phyloP scores from a whole-genome alignment of 2,113 vertebrate species.

The Dromiciops gliroides region DNA sequence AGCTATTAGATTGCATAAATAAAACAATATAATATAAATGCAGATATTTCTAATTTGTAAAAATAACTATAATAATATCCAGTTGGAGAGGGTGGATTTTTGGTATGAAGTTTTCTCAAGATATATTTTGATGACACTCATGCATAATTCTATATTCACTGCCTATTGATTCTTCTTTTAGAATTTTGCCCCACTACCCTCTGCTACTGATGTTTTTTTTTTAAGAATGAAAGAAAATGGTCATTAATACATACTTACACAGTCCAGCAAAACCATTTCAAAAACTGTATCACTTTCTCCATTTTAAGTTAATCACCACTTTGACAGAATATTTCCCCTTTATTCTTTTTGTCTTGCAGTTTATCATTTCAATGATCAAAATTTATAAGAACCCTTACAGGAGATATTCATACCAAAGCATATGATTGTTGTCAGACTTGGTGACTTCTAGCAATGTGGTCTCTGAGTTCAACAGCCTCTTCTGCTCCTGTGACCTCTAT shows the following conservation, averaged over 20 bases:
- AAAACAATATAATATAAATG: too few relatives aligned
- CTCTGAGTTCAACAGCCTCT: neutral
- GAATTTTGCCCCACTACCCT: neutral
- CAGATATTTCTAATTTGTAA: too few relatives aligned
- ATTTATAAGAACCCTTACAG: neutral
- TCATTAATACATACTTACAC: neutral
- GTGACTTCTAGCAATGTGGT: neutral
- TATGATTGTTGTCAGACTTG: neutral
- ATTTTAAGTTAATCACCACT: neutral
- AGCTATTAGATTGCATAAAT: neutral
- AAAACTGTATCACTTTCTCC: neutral
- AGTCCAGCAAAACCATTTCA: neutral
- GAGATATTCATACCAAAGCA: neutral
- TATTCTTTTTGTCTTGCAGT: neutral
- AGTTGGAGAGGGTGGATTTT: too few relatives aligned
- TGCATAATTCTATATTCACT: neutral
- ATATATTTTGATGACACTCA: too few relatives aligned
- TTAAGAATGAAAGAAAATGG: neutral
- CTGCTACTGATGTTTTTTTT: too few relatives aligned
- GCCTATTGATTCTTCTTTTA: neutral
- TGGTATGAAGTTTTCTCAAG: too few relatives aligned
- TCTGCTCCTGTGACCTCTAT: neutral
- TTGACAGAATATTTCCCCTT: neutral
- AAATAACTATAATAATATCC: too few relatives aligned
- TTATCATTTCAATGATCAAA: neutral